Evolutionary conservation across 1,140 invertebrate genomes (phyloP).

Genomic region (Neotoxoptera formosana): DNA sequence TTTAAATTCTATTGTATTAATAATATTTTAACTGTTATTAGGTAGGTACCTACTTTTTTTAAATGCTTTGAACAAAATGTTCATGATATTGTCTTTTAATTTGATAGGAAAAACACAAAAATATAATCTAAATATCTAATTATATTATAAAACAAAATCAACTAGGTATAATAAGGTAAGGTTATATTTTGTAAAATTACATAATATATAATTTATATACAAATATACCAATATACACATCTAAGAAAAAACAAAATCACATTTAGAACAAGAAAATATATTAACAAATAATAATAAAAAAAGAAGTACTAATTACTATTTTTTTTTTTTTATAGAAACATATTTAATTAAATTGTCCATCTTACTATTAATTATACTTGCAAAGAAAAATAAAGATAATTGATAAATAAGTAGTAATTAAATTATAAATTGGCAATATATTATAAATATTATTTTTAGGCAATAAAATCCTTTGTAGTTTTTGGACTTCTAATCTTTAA

Average conservation of each 20-base stretch:
- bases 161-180: not conserved
- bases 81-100: not conserved
- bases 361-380: slow-evolving; percentile 20
- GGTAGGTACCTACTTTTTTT: not conserved
- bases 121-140: not conserved
- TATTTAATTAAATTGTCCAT: slow-evolving; percentile 22
- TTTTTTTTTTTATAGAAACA: not conserved
- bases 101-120: not conserved
- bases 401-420: slow-evolving; percentile 26
- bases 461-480: slow-evolving; percentile 41
- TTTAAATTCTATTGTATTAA: not conserved
- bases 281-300: slow-evolving; percentile 38
- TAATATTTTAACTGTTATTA: not conserved
- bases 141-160: slow-evolving; percentile 5
- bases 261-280: not conserved
- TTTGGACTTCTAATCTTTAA: slow-evolving; percentile 32
- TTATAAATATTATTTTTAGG: slow-evolving; percentile 22
- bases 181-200: not conserved
- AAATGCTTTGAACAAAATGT: not conserved
- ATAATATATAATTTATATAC: not conserved
- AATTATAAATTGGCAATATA: slow-evolving; percentile 22
- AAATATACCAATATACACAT: not conserved
- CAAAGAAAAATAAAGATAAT: slow-evolving; percentile 14
- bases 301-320: not conserved
- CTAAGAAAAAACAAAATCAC: slow-evolving; percentile 11